Base-by-base conservation (phyloP, 2,113 vertebrate species). In the Corythornis vintsioides region DNA sequence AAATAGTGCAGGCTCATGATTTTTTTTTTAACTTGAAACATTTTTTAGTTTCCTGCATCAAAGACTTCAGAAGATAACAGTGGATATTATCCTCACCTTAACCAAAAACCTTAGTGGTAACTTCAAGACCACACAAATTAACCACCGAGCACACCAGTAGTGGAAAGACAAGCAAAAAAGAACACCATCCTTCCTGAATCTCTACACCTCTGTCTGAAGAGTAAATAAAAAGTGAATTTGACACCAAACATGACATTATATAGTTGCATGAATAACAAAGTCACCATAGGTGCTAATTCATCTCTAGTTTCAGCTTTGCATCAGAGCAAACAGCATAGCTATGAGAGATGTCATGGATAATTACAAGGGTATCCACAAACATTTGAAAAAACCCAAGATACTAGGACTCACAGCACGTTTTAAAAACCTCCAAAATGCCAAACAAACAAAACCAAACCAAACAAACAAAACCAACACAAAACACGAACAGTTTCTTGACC, bases 321-420 rank as follows among this genome's bases (percentile, higher is more conserved):
- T 66, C 72, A 75, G 83, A 90, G 67, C 22, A 31, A 93, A 89
- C 43, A 72, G 40, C 61, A 64, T 13, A 82, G 65, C 78, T 90
- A 48, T 67, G 81, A 79, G 86, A 94, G 63, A 64, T 83, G 66
- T 67, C 50, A 77, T 80, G 19, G 31, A 28, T 81, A 94, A 56
- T 50, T 3, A 91, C 72, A 92, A 87, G 94, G 42, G 53, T 92
- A 65, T 83, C 84, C 88, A 92, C 61, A 88, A 90, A 86, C 71
- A 87, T 78, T 76, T 88, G 60, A 95, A 75, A 87, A 50, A 89
- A n/a, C 6, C 83, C 28, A 83, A 88, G 15, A 95, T 8, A 25
- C 93, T 61, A 90, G 92, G 61, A 29, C 38, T 56, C n/a, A 17
- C 86, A 35, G 7, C 10, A 59, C 52, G 65, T 82, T 88, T 91